Base-by-base conservation (phyloP, 2,797 vertebrate genomes). In the Poeciliopsis gracilis region DNA sequence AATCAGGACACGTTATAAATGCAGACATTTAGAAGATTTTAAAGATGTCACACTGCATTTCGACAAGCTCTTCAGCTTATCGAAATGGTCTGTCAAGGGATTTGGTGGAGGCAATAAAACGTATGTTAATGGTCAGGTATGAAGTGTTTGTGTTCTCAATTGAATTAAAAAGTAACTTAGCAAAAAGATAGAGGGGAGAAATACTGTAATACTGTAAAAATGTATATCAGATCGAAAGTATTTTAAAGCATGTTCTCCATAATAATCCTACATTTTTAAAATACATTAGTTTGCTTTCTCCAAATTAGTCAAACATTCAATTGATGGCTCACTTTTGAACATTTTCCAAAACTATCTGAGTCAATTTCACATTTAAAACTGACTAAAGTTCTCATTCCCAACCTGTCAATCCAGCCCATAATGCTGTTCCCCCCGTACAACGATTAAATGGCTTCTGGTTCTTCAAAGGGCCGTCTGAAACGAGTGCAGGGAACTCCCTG, bases 401-500 rank as follows among this genome's bases (percentile, higher is more conserved):
- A 73, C 20, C 10, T 73, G 51, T 49, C 28, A 46, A 12, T 69
- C 28, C 45, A 47, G 55, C 36, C 4, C 45, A 67, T 41, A 33
- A 12, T 23, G 18, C 30, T 63, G 74, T n/a, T 28, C n/a, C 55
- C 41, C 16, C 2, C 16, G 38, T 7, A 46, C 66, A 51, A 23
- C 12, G n/a, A 30, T 55, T 67, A 51, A 16, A 70, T 28, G 43
- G 67, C 74, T 67, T 45, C 28, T 11, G 4, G 75, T 77, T 47
- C 72, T 73, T 20, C 38, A 66, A 72, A 70, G 25, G 43, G n/a
- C 67, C 1, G 6, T 41, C 67, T 81, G 57, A 75, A 69, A 59
- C 30, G 77, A 82, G 84, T 55, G 75, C 77, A 82, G 66, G 73
- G 67, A 84, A 80, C 47, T 47, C 25, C n/a, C 41, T 51, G 33